Conservation (phyloP, 64 coral and sea anemone species). For the Cladopsammia gracilis region DNA sequence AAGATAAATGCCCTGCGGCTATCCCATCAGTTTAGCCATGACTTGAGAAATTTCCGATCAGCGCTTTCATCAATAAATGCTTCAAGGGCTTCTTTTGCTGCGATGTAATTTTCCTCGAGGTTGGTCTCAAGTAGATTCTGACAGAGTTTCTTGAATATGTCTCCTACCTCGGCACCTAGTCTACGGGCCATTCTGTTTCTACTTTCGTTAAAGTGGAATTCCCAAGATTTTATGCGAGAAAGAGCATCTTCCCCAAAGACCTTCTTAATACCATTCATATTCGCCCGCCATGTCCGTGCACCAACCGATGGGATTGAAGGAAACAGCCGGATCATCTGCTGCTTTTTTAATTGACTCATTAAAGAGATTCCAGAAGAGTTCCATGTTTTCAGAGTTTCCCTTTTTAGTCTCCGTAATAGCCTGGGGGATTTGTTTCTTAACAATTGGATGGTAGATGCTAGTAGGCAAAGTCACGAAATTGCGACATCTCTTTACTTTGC, state of each 20-base stretch:
- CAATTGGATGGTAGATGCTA: too few species aligned
- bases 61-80: slow-evolving; percentile 38
- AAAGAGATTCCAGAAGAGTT: neutral
- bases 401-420: too few species aligned
- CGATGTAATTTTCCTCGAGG: neutral
- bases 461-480: neutral
- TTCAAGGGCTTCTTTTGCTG: slow-evolving; percentile 28
- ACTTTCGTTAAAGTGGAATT: slow-evolving; percentile 56
- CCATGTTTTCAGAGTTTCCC: too few species aligned
- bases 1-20: slow-evolving; percentile 16
- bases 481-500: slow-evolving; percentile 4
- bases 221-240: slow-evolving; percentile 14
- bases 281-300: slow-evolving; percentile 35
- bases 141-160: slow-evolving; percentile 25
- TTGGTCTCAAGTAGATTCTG: neutral
- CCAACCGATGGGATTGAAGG: slow-evolving; percentile 5
- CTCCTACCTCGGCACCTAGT: neutral
- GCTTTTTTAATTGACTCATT: neutral
- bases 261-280: slow-evolving; percentile 16
- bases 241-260: slow-evolving; percentile 16
- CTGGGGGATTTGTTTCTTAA: too few species aligned
- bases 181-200: slow-evolving; percentile 9
- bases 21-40: slow-evolving; percentile 65
- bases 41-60: slow-evolving; percentile 2
- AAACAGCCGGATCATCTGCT: too few species aligned